Conservation (phyloP, 1,140 invertebrate genomes). For the Drosophila chauvacae region DNA sequence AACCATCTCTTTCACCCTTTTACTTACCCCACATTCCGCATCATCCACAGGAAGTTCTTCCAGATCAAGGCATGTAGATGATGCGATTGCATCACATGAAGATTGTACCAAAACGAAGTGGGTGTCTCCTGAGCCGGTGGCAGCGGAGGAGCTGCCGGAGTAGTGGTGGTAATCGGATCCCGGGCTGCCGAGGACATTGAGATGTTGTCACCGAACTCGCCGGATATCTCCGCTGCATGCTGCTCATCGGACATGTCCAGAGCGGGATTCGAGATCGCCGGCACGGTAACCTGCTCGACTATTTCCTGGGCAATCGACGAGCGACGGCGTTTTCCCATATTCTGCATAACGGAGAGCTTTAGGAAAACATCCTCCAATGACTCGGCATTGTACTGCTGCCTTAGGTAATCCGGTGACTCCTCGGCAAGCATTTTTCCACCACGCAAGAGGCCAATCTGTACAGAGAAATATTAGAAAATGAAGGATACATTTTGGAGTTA, state of each 20-base stretch:
- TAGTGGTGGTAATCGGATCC: conserved; percentile 85
- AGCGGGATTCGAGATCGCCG: conserved; percentile 87
- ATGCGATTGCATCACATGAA: conserved; percentile 88
- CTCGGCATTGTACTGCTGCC: conserved; percentile 90
- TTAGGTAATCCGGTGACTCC: conserved; percentile 92
- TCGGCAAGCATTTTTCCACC: conserved; percentile 96
- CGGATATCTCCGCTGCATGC: conserved; percentile 90
- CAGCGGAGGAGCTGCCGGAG: conserved; percentile 86
- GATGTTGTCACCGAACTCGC: conserved; percentile 93
- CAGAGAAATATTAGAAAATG: not conserved
- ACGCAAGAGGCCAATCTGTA: conserved; percentile 95
- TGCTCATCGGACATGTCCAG: conserved; percentile 87
- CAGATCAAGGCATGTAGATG: conserved; percentile 94
- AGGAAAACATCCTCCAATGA: conserved; percentile 97
- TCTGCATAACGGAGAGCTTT: conserved; percentile 93
- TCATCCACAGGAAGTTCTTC: conserved; percentile 96
- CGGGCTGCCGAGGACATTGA: conserved; percentile 89
- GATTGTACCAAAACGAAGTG: conserved; percentile 86
- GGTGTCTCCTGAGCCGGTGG: conserved; percentile 87
- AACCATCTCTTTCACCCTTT: no score
- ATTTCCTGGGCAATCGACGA: conserved; percentile 92
- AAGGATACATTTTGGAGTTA: not conserved
- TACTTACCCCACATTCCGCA: conserved; percentile 95
- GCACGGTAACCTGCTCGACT: conserved; percentile 87
- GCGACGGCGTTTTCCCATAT: conserved; percentile 90